A percentile compares a stretch with the other conserved stretches of the same genome.
phyloP scores from a whole-genome alignment of 2,113 vertebrate species.

The Macaca nemestrina region DNA sequence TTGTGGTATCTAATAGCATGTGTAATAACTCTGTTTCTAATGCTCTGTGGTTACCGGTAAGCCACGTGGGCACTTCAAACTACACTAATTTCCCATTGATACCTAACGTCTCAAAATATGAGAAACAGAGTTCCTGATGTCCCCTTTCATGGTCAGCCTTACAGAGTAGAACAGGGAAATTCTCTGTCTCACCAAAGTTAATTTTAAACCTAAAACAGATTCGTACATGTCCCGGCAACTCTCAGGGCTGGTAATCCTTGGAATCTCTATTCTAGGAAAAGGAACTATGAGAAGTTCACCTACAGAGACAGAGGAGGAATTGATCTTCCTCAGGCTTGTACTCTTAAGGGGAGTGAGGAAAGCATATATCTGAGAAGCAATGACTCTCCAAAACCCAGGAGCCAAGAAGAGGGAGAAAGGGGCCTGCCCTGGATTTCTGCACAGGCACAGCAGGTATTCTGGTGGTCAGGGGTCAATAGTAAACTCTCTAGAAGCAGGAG shows the following conservation, averaged over 20 bases:
- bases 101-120: not conserved
- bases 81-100: not conserved
- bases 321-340: not conserved
- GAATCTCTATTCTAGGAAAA: not conserved
- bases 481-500: not conserved
- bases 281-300: not conserved
- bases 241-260: not conserved
- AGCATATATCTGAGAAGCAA: not conserved
- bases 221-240: not conserved
- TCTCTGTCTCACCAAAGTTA: not conserved
- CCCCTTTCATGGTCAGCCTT: not conserved
- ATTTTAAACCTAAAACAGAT: not conserved
- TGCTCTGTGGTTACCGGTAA: not conserved
- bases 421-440: not conserved
- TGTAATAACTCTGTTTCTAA: not conserved
- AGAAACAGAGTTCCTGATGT: not conserved
- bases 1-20: not conserved
- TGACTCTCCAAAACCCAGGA: not conserved
- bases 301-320: not conserved
- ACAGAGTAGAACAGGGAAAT: not conserved
- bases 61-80: not conserved
- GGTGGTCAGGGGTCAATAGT: not conserved
- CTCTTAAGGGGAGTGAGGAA: not conserved
- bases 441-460: not conserved
- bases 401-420: not conserved